phyloP scores from a whole-genome alignment of 2,888 invertebrate species.

The Empis livida region DNA sequence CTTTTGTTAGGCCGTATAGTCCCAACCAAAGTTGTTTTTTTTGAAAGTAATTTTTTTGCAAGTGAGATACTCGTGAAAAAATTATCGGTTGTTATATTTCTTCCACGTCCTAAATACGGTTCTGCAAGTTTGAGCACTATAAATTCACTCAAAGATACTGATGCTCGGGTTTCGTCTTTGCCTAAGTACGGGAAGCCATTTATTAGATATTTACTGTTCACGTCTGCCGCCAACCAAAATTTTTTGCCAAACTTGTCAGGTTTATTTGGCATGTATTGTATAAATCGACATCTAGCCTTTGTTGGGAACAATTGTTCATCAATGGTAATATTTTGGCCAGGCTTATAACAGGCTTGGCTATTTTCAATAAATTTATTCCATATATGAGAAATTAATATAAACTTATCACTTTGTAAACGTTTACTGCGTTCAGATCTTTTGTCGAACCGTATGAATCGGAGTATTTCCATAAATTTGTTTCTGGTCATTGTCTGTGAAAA shows the following conservation, averaged over 20 bases:
- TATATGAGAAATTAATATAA: conserved; percentile 7
- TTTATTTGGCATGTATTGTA: no score
- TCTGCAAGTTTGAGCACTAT: no score
- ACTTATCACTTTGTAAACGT: conserved; percentile 8
- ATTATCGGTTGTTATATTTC: no score
- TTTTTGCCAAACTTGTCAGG: no score
- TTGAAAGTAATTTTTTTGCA: conserved; percentile 3
- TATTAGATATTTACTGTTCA: no score
- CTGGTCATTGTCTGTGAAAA: conserved; percentile 7
- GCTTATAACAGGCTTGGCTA: conserved; percentile 10
- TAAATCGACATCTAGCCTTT: conserved; percentile 20
- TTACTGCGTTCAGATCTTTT: conserved; percentile 6
- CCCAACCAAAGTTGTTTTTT: conserved; percentile 3
- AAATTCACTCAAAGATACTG: no score
- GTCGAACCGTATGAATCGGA: conserved; percentile 7
- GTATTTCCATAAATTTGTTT: conserved; percentile 7
- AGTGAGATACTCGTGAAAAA: neutral
- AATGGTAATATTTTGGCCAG: conserved; percentile 14
- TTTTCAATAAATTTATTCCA: no score
- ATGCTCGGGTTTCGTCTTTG: no score
- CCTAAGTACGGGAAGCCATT: no score
- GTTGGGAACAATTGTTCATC: conserved; percentile 20
- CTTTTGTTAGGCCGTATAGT: conserved; percentile 4
- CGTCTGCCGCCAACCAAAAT: no score
- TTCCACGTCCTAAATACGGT: no score